Conservation (phyloP, 2,113 vertebrate species). For the Datnioides undecimradiatus region DNA sequence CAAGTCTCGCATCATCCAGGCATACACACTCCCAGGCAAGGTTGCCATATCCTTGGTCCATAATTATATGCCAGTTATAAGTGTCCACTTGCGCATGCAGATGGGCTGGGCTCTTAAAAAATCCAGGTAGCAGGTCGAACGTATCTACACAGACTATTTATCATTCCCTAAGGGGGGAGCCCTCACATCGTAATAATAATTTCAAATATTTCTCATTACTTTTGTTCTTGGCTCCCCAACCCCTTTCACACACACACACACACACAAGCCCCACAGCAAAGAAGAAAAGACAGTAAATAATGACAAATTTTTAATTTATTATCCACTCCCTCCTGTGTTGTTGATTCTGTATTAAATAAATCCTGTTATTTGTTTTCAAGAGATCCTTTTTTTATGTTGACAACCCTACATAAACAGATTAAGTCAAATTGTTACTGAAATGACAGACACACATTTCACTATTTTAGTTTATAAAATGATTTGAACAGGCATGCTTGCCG, state of each 20-base stretch:
- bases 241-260: background rate
- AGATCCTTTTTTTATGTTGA: background rate
- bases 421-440: background rate
- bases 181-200: conserved; percentile 61
- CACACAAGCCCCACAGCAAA: background rate
- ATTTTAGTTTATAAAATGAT: background rate
- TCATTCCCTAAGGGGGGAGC: conserved; percentile 61
- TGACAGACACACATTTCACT: background rate
- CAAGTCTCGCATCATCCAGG: conserved; percentile 82
- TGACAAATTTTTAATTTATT: conserved; percentile 14
- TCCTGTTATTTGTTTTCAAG: background rate
- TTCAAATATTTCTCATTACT: conserved; percentile 64
- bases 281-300: conserved; percentile 12
- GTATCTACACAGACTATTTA: conserved; percentile 66
- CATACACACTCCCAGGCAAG: conserved; percentile 81
- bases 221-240: conserved; percentile 33
- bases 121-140: conserved; percentile 75
- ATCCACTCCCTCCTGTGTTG: background rate
- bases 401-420: background rate
- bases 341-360: conserved; percentile 11
- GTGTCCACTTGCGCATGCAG: conserved; percentile 83
- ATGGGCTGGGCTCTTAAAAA: conserved; percentile 76
- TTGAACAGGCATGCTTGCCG: background rate
- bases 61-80: conserved; percentile 85
- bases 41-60: conserved; percentile 84